Evolutionary conservation across 2,888 invertebrate genomes (phyloP).

Genomic region (Tetheella fluctuosa): DNA sequence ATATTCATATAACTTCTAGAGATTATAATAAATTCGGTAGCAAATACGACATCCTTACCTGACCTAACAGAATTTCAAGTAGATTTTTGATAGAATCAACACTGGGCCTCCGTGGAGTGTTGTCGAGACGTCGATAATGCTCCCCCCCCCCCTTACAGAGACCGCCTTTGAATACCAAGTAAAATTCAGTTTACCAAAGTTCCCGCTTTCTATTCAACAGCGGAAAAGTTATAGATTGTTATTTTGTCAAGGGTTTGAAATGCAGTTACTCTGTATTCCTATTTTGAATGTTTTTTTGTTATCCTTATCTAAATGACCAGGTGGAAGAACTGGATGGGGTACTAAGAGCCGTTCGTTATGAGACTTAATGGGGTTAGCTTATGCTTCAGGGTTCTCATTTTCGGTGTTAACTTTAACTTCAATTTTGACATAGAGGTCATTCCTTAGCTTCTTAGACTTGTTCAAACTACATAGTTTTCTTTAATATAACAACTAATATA

Average conservation of each 20-base stretch:
- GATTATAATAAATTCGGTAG: conserved; percentile 22
- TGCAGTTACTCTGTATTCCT: conserved; percentile 43
- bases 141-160: conserved; percentile 61
- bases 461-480: no score
- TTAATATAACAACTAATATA: no score
- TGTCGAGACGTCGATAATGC: conserved; percentile 75
- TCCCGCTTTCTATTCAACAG: conserved; percentile 56
- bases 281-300: conserved; percentile 22
- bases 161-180: conserved; percentile 71
- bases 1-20: no score
- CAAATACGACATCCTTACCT: conserved; percentile 33
- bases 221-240: conserved; percentile 79
- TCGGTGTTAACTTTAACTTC: no score
- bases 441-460: no score
- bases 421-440: no score
- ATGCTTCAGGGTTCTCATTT: no score
- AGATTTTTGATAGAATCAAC: conserved; percentile 82
- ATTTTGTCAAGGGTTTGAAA: conserved; percentile 65
- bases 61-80: conserved; percentile 52
- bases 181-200: conserved; percentile 77
- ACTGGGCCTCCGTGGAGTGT: conserved; percentile 66
- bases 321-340: neutral
- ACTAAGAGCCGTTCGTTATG: neutral
- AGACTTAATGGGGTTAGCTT: no score
- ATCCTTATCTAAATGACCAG: neutral